These are phyloP conservation scores for Heteromurus nitidus DNA, from an alignment of 2,888 invertebrate genomes.

Conservation along the genomic window DNA sequence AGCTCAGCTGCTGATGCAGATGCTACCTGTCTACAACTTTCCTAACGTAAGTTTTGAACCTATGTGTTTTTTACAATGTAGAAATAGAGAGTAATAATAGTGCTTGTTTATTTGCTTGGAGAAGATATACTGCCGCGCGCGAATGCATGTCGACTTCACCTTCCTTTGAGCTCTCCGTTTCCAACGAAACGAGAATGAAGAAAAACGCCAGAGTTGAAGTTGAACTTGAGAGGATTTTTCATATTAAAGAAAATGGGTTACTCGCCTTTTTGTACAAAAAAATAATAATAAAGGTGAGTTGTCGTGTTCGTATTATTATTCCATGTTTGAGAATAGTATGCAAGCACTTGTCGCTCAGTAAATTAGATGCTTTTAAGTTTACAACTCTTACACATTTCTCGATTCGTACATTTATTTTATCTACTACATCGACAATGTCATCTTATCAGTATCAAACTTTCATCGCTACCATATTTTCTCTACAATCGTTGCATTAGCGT, in stretches of 20 bases:
- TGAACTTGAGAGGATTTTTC: constrained; percentile 14
- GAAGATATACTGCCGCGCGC: no score
- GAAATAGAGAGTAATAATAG: constrained; percentile 43
- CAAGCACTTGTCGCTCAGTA: neutral
- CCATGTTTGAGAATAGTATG: neutral
- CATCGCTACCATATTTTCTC: constrained; percentile 25
- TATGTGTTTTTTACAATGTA: constrained; percentile 42
- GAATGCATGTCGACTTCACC: neutral
- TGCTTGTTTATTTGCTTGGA: neutral
- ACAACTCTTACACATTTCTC: constrained; percentile 52
- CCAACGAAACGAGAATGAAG: constrained; percentile 20
- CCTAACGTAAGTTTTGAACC: no score
- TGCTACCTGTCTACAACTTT: constrained; percentile 58
- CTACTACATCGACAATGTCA: constrained; percentile 39
- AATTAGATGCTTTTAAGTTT: constrained; percentile 49
- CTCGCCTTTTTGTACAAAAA: no score
- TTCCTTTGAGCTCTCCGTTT: constrained; percentile 8
- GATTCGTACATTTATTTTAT: constrained; percentile 42
- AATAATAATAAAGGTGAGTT: no score
- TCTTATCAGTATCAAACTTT: constrained; percentile 46
- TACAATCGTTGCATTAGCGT: constrained; percentile 7
- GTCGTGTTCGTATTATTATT: neutral
- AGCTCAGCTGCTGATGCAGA: constrained; percentile 48
- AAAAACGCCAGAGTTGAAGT: no score
- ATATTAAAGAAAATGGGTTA: constrained; percentile 6